Evolutionary conservation across 2,888 invertebrate species (phyloP), one percentile per base, ranked within the genome.

Genomic region (Rhogogaster chlorosoma): DNA sequence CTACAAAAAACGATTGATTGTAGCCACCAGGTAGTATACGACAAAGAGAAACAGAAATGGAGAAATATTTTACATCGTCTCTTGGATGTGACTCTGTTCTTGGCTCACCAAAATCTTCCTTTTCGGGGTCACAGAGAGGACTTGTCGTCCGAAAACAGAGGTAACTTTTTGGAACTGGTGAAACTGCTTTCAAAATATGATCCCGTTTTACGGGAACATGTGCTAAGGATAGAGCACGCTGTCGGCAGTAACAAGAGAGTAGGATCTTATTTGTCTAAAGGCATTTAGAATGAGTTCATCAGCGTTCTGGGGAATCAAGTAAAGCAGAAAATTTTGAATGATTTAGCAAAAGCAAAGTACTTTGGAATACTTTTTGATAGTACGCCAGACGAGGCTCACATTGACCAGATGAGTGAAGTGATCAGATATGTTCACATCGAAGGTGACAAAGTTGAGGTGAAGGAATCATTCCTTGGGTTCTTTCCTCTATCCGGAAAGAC

Each of bases 111-210:
- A 67, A 85, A 84, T 85, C 85, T 86, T 71, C 86, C 84, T 73
- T 86, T 87, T 78, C 85, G 85, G 61, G 87, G 85, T 73, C 85
- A 85, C 15, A 85, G 84, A 64, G 86, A 87, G 85, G 77, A 67
- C 87, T n/a, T n/a, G n/a, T n/a, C n/a, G 57, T 86, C 75, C 83
- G 57, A 84, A 73, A 86, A 86, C 84, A 64, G 82, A 83, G 86
- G 87, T 45, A 86, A 85, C 84, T 86, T 87, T 86, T 85, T 87
- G 57, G 85, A 86, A 85, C 82, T 86, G 83, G 84, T 87, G 12
- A 85, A 86, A 83, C 64, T 87, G 84, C 85, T 87, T 42, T 75
- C 85, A 22, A 85, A 87, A 80, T 87, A 85, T 84, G 87, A 87
- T 86, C 83, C 85, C 9, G 83, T 87, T 85, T 85, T 87, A 84